Conservation (phyloP, 1,140 invertebrate genomes). For the Caenorhabditis remanei region DNA sequence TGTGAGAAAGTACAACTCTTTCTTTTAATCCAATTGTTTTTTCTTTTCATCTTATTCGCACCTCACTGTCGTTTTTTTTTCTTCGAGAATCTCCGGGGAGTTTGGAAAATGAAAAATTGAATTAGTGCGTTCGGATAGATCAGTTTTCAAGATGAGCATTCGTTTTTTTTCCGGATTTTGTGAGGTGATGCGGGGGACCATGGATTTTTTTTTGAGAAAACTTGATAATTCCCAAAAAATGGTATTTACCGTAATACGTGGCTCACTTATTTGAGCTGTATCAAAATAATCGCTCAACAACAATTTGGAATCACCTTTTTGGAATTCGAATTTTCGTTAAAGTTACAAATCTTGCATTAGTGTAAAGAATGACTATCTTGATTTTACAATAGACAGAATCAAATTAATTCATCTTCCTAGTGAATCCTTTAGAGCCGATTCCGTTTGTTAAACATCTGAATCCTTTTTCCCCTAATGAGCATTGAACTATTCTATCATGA, state of each 20-base stretch:
- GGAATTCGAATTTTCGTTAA: too few species aligned
- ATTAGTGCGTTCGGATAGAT: constrained; percentile 16
- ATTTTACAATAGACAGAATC: too few species aligned
- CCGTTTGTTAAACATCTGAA: neutral
- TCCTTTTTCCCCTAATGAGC: neutral
- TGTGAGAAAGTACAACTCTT: neutral
- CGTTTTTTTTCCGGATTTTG: neutral
- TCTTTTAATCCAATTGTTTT: constrained; percentile 29
- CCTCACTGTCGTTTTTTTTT: neutral
- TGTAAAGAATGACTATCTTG: too few species aligned
- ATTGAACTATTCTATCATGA: neutral
- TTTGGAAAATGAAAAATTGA: neutral
- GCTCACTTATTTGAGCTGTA: too few species aligned
- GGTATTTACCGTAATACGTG: too few species aligned
- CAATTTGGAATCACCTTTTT: too few species aligned
- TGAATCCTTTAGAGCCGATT: neutral
- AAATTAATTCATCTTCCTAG: neutral
- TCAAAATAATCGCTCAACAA: too few species aligned
- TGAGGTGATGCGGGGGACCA: neutral
- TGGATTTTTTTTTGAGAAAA: neutral
- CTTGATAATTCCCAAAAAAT: too few species aligned
- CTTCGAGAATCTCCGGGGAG: constrained; percentile 4
- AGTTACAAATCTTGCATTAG: too few species aligned
- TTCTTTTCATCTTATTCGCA: neutral
- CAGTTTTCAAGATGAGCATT: neutral